Evolutionary conservation across 2,113 vertebrate genomes (phyloP), one percentile per base, ranked within the genome.

Genomic region (Raja brachyura): DNA sequence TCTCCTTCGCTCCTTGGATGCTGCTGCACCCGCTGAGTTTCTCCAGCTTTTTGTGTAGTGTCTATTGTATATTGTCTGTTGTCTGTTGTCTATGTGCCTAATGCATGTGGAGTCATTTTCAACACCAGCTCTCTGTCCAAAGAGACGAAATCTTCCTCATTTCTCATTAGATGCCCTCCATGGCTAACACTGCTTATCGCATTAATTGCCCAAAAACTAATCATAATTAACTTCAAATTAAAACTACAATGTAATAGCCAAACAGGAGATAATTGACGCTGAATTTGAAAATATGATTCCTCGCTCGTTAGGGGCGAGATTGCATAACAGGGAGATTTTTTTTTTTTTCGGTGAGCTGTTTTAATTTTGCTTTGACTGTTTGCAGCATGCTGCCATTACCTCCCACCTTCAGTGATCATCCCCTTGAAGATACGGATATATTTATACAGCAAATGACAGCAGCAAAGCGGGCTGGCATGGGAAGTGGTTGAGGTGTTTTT

Each of bases 221-320:
- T 61, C 13, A 61, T 28, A 61, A 66, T 63, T 88, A 61, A 66
- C 83, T 88, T 59, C 28, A 88, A 63, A 66, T 88, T 88, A 66
- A 88, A 63, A 31, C 59, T 31, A 31, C n/a, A n/a, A 83, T 56
- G 22, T 83, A 25, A 83, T 3, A 59, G 79, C 6, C 56, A 63
- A 63, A 31, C 61, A n/a, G 61, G 1, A 33, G 59, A 88, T 88
- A 63, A 63, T 66, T 88, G 83, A 18, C 7, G 83, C 83, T 63
- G 59, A 88, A 88, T 88, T 63, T 63, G 83, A 61, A 63, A 61
- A 31, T 86, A 86, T n/a, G 59, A 86, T 61, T 59, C 61, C n/a
- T 61, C 5, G 25, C 56, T 59, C 81, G 59, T 61, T 13, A 85
- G 28, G 56, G 3, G 14, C 56, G n/a, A 85, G 5, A 66, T 88